phyloP scores from a whole-genome alignment of 53 echinoderm and acorn worm genomes.

The Patiria pectinifera region DNA sequence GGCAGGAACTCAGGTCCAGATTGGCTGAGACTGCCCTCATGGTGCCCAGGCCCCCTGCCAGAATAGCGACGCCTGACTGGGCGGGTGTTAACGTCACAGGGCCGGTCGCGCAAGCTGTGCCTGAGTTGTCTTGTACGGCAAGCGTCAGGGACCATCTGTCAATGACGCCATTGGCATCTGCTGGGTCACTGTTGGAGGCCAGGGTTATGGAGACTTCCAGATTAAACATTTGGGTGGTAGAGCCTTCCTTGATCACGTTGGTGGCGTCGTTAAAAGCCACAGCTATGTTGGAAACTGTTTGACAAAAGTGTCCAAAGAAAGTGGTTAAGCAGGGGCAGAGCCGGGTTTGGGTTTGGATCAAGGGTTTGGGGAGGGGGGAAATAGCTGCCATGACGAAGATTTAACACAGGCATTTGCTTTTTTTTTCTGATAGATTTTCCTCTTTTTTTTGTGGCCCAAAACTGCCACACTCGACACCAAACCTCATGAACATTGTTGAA shows the following conservation, averaged over 20 bases:
- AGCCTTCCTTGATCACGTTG: background rate
- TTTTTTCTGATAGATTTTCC: too few species aligned
- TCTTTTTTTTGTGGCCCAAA: too few species aligned
- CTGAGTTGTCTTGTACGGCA: background rate
- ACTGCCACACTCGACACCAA: too few species aligned
- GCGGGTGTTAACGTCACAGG: conserved; percentile 10
- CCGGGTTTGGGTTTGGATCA: too few species aligned
- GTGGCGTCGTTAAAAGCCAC: conserved; percentile 13
- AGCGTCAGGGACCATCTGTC: background rate
- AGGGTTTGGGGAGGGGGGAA: too few species aligned
- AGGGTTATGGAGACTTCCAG: conserved; percentile 1
- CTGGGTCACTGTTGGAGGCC: background rate
- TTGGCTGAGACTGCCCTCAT: background rate
- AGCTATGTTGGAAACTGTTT: background rate
- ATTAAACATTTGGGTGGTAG: background rate
- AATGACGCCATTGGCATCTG: background rate
- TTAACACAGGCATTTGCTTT: too few species aligned
- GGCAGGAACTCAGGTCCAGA: background rate
- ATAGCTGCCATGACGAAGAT: too few species aligned
- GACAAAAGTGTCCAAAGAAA: background rate
- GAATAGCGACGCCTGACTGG: conserved; percentile 40
- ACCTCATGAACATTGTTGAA: too few species aligned
- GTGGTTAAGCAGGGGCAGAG: too few species aligned
- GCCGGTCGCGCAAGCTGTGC: background rate
- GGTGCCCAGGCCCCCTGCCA: background rate